Evolutionary conservation across 2,113 vertebrate species (phyloP).

Genomic region (Nothobranchius kuhntae): DNA sequence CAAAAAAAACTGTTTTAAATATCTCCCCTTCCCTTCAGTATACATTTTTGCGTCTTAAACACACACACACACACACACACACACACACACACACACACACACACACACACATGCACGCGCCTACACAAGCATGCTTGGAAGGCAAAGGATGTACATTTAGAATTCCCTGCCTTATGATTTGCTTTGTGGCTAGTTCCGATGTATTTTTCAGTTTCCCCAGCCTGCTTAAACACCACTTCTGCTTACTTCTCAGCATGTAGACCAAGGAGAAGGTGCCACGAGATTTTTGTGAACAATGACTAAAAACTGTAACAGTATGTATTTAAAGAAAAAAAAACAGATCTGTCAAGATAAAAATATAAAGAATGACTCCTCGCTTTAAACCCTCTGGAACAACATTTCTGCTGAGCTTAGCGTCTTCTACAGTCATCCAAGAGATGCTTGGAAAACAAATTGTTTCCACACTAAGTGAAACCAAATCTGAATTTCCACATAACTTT

Average conservation of each 20-base stretch:
- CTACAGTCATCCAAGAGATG: neutral
- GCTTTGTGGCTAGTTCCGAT: neutral
- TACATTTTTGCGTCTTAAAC: no score
- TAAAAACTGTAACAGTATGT: neutral
- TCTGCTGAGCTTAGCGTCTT: neutral
- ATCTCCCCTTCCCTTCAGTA: no score
- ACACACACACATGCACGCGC: no score
- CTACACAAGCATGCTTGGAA: no score
- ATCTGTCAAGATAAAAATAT: neutral
- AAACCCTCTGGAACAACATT: no score
- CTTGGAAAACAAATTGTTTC: constrained; percentile 4
- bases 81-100: no score
- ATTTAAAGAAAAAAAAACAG: neutral
- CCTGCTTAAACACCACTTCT: neutral
- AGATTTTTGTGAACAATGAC: no score
- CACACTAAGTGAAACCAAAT: neutral
- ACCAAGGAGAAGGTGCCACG: neutral
- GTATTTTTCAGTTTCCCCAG: neutral
- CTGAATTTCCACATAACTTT: constrained; percentile 12
- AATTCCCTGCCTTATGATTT: neutral
- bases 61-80: no score
- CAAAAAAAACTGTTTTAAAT: no score
- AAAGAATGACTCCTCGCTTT: no score
- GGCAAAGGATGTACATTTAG: no score
- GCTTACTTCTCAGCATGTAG: neutral